Evolutionary conservation across 2,888 invertebrate genomes (phyloP).

Genomic region (Plagodis dolabraria): DNA sequence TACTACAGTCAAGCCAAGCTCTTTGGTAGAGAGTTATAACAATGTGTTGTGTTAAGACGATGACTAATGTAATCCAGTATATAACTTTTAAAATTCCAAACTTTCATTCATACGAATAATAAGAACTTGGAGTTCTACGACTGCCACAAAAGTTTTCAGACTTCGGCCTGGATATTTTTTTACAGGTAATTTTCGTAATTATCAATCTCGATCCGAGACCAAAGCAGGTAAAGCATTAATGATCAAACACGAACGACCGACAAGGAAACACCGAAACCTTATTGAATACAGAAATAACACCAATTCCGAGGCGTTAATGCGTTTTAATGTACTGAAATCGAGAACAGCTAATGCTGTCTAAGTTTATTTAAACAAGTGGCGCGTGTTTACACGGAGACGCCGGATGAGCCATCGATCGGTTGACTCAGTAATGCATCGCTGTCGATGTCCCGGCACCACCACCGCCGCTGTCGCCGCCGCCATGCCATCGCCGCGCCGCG

Average conservation of each 20-base stretch:
- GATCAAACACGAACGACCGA: constrained; percentile 38
- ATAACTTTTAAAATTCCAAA: too few species aligned
- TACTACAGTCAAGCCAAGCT: too few species aligned
- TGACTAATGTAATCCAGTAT: too few species aligned
- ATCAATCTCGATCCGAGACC: not conserved
- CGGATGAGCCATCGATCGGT: constrained; percentile 83
- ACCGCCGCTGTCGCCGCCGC: not conserved
- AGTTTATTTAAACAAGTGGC: constrained; percentile 84
- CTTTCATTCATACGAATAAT: too few species aligned
- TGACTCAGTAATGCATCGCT: constrained; percentile 79
- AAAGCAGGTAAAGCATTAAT: constrained; percentile 25
- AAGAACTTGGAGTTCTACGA: too few species aligned
- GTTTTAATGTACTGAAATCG: constrained; percentile 83
- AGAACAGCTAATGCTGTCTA: constrained; percentile 79
- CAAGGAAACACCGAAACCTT: constrained; percentile 48
- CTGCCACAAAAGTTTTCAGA: too few species aligned
- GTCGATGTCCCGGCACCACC: constrained; percentile 64
- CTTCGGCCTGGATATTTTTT: not conserved
- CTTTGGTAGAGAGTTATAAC: too few species aligned
- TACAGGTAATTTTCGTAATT: not conserved
- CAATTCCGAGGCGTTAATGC: constrained; percentile 79
- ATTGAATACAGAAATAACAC: constrained; percentile 72
- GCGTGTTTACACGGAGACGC: constrained; percentile 77
- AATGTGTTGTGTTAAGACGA: too few species aligned
- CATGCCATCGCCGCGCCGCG: not conserved